Evolutionary conservation across 2,113 vertebrate genomes (phyloP), one percentile per base, ranked within the genome.

Genomic region (Paradoxurus hermaphroditus): DNA sequence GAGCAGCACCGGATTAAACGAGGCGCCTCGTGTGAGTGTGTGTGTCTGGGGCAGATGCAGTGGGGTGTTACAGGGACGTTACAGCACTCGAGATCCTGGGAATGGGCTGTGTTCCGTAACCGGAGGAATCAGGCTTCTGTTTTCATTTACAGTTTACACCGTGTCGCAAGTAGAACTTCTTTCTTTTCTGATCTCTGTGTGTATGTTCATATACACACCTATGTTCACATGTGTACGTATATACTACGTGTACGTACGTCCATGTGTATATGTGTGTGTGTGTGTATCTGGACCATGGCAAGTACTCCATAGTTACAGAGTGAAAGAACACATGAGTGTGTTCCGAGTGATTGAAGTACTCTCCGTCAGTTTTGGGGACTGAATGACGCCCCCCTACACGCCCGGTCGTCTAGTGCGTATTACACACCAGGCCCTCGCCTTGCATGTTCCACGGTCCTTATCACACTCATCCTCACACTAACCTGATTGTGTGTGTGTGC

Each of bases 81-180:
- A 27, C 21, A 62, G 67, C 63, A 81, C 51, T 72, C 41, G 65
- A 67, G 75, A 34, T 62, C 63, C 79, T 67, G 73, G 77, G 44
- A 70, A 49, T 4, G 62, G 86, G 34, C 39, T 91, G 19, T 90
- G 19, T 65, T 85, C 56, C 41, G 4, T 90, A 92, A 63, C n/a
- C 82, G 78, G 86, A 70, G 44, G 86, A 81, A 18, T 65, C 44
- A 84, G 62, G n/a, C 25, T 82, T 96, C 62, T 59, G 16, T 83
- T 93, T 95, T 23, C 49, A 34, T 63, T 51, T 87, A 36, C 16
- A 39, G 19, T 56, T 68, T 91, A 36, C 2, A 34, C 25, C 79
- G 29, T 2, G 2, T 84, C 23, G 65, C 16, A 14, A 94, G 31
- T 59, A 41, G 84, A 86, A 21, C 21, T 49, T 62, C 59, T 82